phyloP scores from a whole-genome alignment of 2,797 vertebrate genomes.

The Protosalanx chinensis region DNA sequence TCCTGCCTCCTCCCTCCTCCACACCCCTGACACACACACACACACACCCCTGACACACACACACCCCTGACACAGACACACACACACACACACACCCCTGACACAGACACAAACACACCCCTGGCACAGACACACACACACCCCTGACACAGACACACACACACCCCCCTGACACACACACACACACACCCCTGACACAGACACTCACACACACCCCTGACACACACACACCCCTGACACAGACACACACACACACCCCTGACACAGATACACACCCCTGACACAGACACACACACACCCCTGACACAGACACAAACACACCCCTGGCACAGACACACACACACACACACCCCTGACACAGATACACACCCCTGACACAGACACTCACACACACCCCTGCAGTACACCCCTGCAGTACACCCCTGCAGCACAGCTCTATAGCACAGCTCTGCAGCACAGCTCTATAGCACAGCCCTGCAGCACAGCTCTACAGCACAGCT shows the following conservation, averaged over 20 bases:
- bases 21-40: slow-evolving; percentile 11
- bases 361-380: too few relatives aligned
- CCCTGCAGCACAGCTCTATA: too few relatives aligned
- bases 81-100: neutral
- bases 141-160: slow-evolving; percentile 10
- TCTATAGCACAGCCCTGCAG: too few relatives aligned
- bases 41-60: slow-evolving; percentile 14
- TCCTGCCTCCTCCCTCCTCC: neutral
- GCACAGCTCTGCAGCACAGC: too few relatives aligned
- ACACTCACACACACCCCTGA: neutral
- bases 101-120: slow-evolving; percentile 1
- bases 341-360: too few relatives aligned
- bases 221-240: neutral
- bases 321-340: too few relatives aligned
- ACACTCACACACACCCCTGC: neutral
- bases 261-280: too few relatives aligned
- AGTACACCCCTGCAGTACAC: too few relatives aligned
- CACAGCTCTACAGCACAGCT: too few relatives aligned
- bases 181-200: slow-evolving; percentile 3
- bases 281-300: too few relatives aligned
- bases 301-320: too few relatives aligned
- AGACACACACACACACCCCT: neutral
- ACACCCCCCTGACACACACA: slow-evolving; percentile 24
- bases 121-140: too few relatives aligned
- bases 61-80: slow-evolving; percentile 5